Evolutionary conservation across 2,888 invertebrate genomes (phyloP).

Genomic region (Luperina nickerlii): DNA sequence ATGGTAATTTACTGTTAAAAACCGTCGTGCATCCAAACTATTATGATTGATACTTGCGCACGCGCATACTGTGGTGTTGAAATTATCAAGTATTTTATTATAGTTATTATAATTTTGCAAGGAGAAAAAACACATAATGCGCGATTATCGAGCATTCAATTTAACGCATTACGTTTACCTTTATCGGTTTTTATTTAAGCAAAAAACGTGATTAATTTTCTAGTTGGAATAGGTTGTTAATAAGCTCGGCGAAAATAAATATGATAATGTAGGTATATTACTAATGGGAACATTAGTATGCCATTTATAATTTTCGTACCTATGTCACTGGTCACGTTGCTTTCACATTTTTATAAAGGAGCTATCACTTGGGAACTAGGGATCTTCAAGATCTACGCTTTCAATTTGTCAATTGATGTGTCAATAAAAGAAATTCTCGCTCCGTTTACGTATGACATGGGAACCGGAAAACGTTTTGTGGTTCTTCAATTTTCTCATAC

Average conservation of each 20-base stretch:
- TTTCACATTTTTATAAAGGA: conserved; percentile 9
- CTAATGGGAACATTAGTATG: conserved; percentile 27
- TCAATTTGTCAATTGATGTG: conserved; percentile 34
- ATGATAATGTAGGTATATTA: conserved; percentile 12
- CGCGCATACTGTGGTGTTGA: conserved; percentile 26
- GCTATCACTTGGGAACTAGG: neutral
- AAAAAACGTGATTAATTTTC: conserved; percentile 56
- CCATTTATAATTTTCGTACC: conserved; percentile 41
- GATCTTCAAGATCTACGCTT: conserved; percentile 19
- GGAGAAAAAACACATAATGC: conserved; percentile 31
- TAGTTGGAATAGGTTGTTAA: conserved; percentile 37
- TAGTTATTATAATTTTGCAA: conserved; percentile 49
- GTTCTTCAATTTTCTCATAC: neutral
- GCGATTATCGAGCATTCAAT: conserved; percentile 51
- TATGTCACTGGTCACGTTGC: neutral
- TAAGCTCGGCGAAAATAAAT: conserved; percentile 31
- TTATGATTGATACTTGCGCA: conserved; percentile 46
- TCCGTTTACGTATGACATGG: neutral
- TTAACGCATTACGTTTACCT: conserved; percentile 54
- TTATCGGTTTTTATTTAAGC: conserved; percentile 44
- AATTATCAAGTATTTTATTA: conserved; percentile 40
- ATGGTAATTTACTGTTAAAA: conserved; percentile 42
- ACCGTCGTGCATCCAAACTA: conserved; percentile 22
- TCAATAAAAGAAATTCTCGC: conserved; percentile 21
- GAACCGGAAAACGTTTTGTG: conserved; percentile 3